Evolutionary conservation across 2,797 vertebrate genomes (phyloP).

Genomic region (Cyclura pinguis): DNA sequence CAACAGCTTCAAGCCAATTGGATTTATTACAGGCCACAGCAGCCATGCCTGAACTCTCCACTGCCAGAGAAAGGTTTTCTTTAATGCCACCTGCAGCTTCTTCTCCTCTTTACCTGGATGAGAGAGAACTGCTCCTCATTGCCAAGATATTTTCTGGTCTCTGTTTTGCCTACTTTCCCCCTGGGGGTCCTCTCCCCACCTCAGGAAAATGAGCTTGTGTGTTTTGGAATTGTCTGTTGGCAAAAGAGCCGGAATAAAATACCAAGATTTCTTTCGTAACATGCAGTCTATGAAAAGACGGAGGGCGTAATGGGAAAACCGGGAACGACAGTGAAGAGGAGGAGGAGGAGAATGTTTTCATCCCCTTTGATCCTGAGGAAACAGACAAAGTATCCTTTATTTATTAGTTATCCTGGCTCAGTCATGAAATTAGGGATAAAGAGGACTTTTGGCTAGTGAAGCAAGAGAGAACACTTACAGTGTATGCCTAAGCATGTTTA

Average conservation of each 20-base stretch:
- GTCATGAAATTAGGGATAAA: conserved; percentile 40
- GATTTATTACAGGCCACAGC: conserved; percentile 42
- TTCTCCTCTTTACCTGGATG: not conserved
- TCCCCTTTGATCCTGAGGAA: conserved; percentile 59
- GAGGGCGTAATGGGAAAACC: conserved; percentile 10
- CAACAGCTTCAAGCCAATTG: conserved; percentile 52
- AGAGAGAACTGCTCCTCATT: conserved; percentile 44
- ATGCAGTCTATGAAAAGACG: conserved; percentile 5
- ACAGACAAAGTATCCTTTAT: conserved; percentile 51
- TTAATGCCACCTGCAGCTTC: not conserved
- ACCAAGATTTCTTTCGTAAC: conserved; percentile 3
- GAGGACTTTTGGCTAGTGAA: conserved; percentile 38
- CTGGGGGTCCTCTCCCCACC: not conserved
- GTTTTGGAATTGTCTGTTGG: conserved; percentile 51
- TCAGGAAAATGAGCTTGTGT: conserved; percentile 53
- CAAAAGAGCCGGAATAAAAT: conserved; percentile 52
- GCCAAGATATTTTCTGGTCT: conserved; percentile 41
- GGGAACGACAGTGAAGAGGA: conserved; percentile 25
- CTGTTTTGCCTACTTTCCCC: not conserved
- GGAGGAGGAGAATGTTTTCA: not conserved
- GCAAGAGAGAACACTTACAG: not conserved
- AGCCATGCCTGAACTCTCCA: conserved; percentile 20
- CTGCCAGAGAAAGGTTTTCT: conserved; percentile 37
- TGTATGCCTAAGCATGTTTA: not conserved
- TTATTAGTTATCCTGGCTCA: conserved; percentile 52